A percentile compares a stretch with the other conserved stretches of the same genome.
Evolutionary conservation across 2,113 vertebrate genomes (phyloP).

Genomic region (Cheilinus undulatus): DNA sequence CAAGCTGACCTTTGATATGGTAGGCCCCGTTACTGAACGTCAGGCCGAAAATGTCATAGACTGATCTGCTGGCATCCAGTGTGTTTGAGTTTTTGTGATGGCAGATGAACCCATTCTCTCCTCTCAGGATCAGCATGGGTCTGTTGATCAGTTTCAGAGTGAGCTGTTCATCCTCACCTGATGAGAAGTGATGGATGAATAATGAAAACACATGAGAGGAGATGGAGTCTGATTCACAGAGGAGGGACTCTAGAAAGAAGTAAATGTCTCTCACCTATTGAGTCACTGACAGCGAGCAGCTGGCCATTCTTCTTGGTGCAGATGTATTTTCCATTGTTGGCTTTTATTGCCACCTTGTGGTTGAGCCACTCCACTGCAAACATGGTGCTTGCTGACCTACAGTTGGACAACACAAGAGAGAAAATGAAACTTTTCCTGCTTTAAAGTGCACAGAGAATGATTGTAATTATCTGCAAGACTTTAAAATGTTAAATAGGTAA

Average conservation of each 20-base stretch:
- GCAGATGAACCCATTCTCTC: slow-evolving; percentile 93
- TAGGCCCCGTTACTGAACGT: slow-evolving; percentile 92
- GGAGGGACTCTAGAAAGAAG: not conserved
- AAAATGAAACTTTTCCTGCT: not conserved
- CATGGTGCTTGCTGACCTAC: slow-evolving; percentile 90
- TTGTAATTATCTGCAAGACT: no score
- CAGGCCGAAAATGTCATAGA: slow-evolving; percentile 94
- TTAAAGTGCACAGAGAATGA: not conserved
- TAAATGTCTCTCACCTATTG: slow-evolving; percentile 82
- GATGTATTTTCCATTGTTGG: slow-evolving; percentile 94
- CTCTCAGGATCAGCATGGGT: slow-evolving; percentile 93
- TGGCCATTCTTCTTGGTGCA: slow-evolving; percentile 97
- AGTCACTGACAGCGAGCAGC: slow-evolving; percentile 89
- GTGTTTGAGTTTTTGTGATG: slow-evolving; percentile 93
- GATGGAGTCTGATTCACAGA: not conserved
- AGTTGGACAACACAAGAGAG: not conserved
- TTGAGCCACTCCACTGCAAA: slow-evolving; percentile 95
- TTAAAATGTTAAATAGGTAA: no score
- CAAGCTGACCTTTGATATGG: slow-evolving; percentile 92
- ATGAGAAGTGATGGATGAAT: not conserved
- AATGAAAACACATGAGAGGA: not conserved
- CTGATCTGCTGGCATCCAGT: slow-evolving; percentile 92
- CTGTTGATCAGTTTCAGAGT: slow-evolving; percentile 94
- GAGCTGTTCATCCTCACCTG: slow-evolving; percentile 93
- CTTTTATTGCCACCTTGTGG: slow-evolving; percentile 90